phyloP scores from a whole-genome alignment of 2,113 vertebrate genomes.

The Myxocyprinus asiaticus region DNA sequence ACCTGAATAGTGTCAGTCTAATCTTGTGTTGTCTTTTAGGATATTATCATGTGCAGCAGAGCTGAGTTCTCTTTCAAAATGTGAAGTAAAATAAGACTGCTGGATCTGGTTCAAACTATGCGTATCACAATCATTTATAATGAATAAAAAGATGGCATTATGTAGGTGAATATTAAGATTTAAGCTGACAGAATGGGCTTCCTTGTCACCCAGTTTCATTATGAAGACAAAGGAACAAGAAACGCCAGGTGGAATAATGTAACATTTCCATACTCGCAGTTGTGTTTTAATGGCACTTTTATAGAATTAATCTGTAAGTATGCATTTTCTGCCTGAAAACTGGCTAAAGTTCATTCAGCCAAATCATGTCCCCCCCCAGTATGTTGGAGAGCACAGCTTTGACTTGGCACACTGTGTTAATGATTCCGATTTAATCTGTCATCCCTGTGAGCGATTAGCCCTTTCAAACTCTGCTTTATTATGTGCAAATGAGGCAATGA shows the following conservation, averaged over 20 bases:
- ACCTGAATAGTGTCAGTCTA: slow-evolving; percentile 8
- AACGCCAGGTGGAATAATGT: slow-evolving; percentile 18
- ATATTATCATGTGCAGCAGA: not conserved
- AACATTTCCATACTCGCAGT: slow-evolving; percentile 22
- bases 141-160: slow-evolving; percentile 33
- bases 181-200: slow-evolving; percentile 26
- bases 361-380: slow-evolving; percentile 23
- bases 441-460: slow-evolving; percentile 82
- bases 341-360: slow-evolving; percentile 37
- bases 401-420: slow-evolving; percentile 71
- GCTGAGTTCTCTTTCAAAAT: not conserved
- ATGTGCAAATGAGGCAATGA: slow-evolving; percentile 75
- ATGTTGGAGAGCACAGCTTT: slow-evolving; percentile 36
- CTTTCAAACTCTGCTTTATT: slow-evolving; percentile 80
- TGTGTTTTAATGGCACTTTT: slow-evolving; percentile 24
- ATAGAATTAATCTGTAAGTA: slow-evolving; percentile 46
- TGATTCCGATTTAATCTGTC: slow-evolving; percentile 82
- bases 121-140: not conserved
- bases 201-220: slow-evolving; percentile 27
- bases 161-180: slow-evolving; percentile 24
- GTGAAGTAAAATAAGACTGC: not conserved
- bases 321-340: slow-evolving; percentile 35
- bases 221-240: slow-evolving; percentile 32
- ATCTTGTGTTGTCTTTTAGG: not conserved
- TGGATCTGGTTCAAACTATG: slow-evolving; percentile 24